Conservation (phyloP, 2,888 invertebrate species). For the Timema podura region DNA sequence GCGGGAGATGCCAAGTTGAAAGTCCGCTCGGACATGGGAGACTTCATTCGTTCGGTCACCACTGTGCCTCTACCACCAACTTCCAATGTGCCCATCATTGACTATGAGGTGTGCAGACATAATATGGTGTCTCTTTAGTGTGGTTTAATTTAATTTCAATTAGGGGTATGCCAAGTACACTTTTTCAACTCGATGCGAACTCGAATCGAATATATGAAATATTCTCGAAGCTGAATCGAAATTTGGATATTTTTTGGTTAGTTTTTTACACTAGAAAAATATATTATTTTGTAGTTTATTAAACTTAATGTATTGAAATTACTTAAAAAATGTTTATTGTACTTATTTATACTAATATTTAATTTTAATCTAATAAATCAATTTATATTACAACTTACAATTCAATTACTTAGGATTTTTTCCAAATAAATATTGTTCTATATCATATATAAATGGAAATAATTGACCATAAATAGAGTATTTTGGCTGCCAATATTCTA, state of each 20-base stretch:
- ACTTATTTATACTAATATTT: no score
- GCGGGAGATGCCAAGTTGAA: constrained; percentile 97
- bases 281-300: neutral
- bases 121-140: constrained; percentile 1
- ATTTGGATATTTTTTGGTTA: neutral
- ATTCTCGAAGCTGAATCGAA: constrained; percentile 38
- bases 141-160: constrained; percentile 19
- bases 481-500: no score
- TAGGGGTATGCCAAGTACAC: neutral
- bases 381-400: no score
- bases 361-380: no score
- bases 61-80: constrained; percentile 88
- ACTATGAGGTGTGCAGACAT: constrained; percentile 72
- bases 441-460: no score
- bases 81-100: constrained; percentile 80
- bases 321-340: no score
- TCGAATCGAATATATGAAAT: neutral
- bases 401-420: no score
- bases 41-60: constrained; percentile 92
- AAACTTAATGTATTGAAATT: no score
- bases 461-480: no score
- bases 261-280: neutral
- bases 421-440: no score
- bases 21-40: constrained; percentile 89
- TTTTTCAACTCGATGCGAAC: neutral